Evolutionary conservation across 2,888 invertebrate species (phyloP).

Genomic region (Hemicrepidius hirtus): DNA sequence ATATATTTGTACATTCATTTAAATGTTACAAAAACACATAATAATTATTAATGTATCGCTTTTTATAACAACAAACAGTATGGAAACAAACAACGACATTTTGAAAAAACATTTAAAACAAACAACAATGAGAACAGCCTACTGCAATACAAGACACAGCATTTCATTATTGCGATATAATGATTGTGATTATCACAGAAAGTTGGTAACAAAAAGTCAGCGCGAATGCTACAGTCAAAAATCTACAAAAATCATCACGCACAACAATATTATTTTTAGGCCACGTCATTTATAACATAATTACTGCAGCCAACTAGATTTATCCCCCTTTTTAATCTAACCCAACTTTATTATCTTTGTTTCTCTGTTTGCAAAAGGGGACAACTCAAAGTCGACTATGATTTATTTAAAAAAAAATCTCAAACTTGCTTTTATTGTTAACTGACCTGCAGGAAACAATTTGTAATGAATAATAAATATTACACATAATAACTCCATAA

Average conservation of each 20-base stretch:
- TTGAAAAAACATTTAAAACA: conserved; percentile 56
- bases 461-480: conserved; percentile 10
- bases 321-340: neutral
- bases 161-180: conserved; percentile 72
- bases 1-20: conserved; percentile 58
- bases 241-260: conserved; percentile 41
- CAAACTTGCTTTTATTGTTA: conserved; percentile 25
- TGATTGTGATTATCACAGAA: conserved; percentile 73
- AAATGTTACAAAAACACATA: conserved; percentile 59
- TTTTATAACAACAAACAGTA: conserved; percentile 56
- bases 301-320: neutral
- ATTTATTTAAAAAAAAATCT: conserved; percentile 2
- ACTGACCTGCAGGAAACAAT: conserved; percentile 33
- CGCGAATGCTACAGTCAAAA: conserved; percentile 47
- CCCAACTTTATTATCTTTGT: too few species aligned
- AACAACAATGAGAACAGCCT: conserved; percentile 68
- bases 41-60: conserved; percentile 53
- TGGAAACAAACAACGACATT: conserved; percentile 52
- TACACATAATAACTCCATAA: conserved; percentile 28
- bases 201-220: conserved; percentile 66
- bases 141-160: conserved; percentile 72
- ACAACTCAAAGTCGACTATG: neutral
- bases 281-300: conserved; percentile 41
- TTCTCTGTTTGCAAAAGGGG: neutral
- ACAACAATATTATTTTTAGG: conserved; percentile 46